phyloP scores from a whole-genome alignment of 2,113 vertebrate species.

The Trogon melanurus region DNA sequence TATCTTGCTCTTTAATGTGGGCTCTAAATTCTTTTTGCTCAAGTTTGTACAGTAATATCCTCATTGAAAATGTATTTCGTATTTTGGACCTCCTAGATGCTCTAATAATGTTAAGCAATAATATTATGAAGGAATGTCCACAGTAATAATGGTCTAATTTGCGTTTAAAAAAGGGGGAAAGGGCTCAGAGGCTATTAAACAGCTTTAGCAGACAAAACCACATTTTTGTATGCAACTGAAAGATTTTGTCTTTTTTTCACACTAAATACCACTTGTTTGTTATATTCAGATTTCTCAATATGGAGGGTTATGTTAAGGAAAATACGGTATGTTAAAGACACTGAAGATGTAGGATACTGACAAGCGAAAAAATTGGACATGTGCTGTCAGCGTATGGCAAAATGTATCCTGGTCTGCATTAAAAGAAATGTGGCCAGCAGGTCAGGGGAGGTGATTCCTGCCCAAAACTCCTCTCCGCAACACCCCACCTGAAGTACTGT shows the following conservation, averaged over 20 bases:
- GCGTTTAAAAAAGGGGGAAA: not conserved
- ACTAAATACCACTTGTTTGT: not conserved
- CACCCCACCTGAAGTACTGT: not conserved
- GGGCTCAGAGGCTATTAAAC: not conserved
- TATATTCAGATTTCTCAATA: not conserved
- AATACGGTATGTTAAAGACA: not conserved
- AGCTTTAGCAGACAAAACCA: not conserved
- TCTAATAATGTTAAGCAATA: not conserved
- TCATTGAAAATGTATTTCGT: not conserved
- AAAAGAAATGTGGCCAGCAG: not conserved
- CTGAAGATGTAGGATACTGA: not conserved
- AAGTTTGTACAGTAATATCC: not conserved
- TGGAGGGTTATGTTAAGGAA: not conserved
- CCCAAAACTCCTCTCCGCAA: not conserved
- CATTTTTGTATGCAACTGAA: not conserved
- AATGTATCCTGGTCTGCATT: not conserved
- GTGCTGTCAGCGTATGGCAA: accelerated
- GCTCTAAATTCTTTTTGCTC: not conserved
- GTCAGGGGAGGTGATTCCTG: not conserved
- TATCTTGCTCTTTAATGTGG: not conserved
- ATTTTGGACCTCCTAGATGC: not conserved
- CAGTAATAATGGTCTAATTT: not conserved
- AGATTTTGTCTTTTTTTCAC: not conserved
- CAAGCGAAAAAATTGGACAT: not conserved
- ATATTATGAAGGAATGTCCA: not conserved